Conservation (phyloP, 2,113 vertebrate species). For the Arenaria interpres region DNA sequence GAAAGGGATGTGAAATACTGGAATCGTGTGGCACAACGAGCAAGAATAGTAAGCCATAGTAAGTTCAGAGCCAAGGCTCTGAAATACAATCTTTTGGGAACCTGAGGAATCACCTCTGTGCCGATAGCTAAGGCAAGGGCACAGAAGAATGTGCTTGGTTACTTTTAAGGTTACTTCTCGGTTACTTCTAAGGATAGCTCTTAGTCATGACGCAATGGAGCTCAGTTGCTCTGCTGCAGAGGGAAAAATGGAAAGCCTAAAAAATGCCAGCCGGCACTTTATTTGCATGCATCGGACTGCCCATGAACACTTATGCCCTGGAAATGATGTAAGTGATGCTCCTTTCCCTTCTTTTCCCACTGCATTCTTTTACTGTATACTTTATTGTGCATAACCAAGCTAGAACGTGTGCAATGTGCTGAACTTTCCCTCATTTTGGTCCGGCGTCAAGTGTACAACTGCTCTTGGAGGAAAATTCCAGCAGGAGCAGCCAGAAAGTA, state of each 20-base stretch:
- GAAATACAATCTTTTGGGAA: neutral
- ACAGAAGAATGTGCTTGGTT: neutral
- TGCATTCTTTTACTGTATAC: neutral
- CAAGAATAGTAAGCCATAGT: neutral
- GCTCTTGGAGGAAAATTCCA: neutral
- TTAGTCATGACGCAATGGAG: neutral
- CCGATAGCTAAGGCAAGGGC: neutral
- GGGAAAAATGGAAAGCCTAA: neutral
- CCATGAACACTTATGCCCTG: neutral
- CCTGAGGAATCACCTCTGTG: neutral
- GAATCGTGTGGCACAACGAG: neutral
- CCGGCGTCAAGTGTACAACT: neutral
- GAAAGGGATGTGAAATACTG: neutral
- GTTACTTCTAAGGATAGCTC: neutral
- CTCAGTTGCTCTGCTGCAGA: neutral
- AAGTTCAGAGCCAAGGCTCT: neutral
- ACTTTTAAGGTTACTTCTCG: neutral
- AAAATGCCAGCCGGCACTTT: neutral
- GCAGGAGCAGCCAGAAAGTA: neutral
- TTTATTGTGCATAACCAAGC: neutral
- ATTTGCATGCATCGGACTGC: neutral
- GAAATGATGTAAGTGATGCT: neutral
- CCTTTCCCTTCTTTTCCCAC: neutral
- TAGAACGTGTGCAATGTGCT: fast-evolving
- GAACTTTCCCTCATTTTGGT: neutral